These are phyloP conservation scores for Numida meleagris DNA, from an alignment of 2,113 vertebrate species.

Conservation along the genomic window DNA sequence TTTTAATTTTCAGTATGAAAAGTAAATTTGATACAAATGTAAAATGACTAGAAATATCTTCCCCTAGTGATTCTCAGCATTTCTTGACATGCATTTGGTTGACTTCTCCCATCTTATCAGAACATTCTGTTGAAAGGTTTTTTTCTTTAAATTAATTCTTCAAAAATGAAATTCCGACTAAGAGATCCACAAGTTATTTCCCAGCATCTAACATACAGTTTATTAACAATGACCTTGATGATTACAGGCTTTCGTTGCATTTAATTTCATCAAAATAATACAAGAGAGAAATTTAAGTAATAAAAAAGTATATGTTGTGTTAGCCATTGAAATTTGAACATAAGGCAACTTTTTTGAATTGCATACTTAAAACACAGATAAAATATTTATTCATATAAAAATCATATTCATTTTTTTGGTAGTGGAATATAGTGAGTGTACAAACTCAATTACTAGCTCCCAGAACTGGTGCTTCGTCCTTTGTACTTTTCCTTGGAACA, in stretches of 20 bases:
- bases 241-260: neutral
- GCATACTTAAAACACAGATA: neutral
- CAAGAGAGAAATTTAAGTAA: neutral
- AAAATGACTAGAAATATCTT: neutral
- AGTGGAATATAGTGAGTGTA: neutral
- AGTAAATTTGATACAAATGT: neutral
- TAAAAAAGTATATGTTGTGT: neutral
- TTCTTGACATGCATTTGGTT: neutral
- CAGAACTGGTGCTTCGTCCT: neutral
- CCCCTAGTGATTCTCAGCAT: neutral
- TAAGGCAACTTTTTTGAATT: neutral
- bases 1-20: neutral
- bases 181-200: neutral
- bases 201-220: neutral
- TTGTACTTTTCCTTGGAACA: neutral
- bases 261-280: neutral
- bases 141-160: neutral
- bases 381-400: neutral
- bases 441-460: neutral
- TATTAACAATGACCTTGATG: neutral
- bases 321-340: neutral
- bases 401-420: rapidly evolving
- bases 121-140: neutral
- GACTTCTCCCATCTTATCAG: neutral
- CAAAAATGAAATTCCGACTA: neutral